Evolutionary conservation across 2,113 vertebrate species (phyloP), one percentile per base, ranked within the genome.

Genomic region (Lipotes vexillifer): DNA sequence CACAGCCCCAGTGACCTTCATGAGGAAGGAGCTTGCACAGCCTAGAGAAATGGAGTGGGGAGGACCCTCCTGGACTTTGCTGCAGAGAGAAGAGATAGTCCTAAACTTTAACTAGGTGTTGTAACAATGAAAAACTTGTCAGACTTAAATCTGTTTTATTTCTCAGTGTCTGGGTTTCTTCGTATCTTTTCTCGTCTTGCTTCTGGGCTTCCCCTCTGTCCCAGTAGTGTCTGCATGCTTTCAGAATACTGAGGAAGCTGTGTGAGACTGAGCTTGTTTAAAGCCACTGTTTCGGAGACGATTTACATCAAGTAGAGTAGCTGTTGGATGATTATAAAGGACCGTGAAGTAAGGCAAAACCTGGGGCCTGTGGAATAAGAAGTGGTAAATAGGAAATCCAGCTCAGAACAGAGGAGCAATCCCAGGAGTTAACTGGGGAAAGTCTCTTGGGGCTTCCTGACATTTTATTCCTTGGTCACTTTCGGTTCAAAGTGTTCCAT

Each of bases 111-210:
- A 23, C 23, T 52, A 49, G 68, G 20, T 68, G 15, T 63, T 29
- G 14, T 27, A 17, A 66, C 74, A 63, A 5, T 61, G 84, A 75
- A 86, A 95, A 17, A 44, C 29, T 23, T 49, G 55, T 41, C 52
- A 57, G n/a, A 29, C 46, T 75, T 85, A 65, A 75, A 8, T 78
- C n/a, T 36, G 20, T 80, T 89, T 71, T 66, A 81, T 29, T 95
- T 72, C 31, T 63, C 25, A 59, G 0, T 5, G 3, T 21, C 6
- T 83, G 44, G 6, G 36, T 7, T 57, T 94, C 63, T 49, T 27
- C 41, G 2, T 77, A 27, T 75, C 49, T 72, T 33, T 93, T 55
- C 63, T 18, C 69, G 8, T 83, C 72, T 59, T 74, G 15, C 63
- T 65, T 44, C 61, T 71, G 88, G 31, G 33, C 61, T 71, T 91